A percentile compares a stretch with the other conserved stretches of the same genome.
phyloP scores from a whole-genome alignment of 2,888 invertebrate species.

The Agapostemon virescens region DNA sequence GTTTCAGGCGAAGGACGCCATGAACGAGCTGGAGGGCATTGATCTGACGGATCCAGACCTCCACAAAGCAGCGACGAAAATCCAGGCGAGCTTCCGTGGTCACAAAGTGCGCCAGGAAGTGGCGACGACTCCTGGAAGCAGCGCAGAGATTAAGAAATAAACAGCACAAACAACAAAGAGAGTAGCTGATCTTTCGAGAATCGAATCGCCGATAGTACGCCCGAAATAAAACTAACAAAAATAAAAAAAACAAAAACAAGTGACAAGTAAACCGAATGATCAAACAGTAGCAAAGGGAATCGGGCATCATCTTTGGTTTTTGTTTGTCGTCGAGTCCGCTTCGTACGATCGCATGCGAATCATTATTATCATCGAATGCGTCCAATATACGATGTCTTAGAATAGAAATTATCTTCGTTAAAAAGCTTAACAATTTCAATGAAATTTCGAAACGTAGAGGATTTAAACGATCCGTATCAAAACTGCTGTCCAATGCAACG shows the following conservation, averaged over 20 bases:
- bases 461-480: neutral
- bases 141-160: conserved; percentile 67
- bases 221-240: conserved; percentile 35
- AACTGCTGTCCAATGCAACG: neutral
- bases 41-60: conserved; percentile 93
- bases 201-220: conserved; percentile 46
- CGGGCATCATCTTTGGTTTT: conserved; percentile 41
- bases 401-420: neutral
- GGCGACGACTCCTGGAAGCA: conserved; percentile 35
- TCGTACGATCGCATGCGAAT: conserved; percentile 33
- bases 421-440: neutral
- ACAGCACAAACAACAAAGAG: conserved; percentile 3
- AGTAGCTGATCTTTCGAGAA: conserved; percentile 40
- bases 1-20: conserved; percentile 77
- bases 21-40: conserved; percentile 89
- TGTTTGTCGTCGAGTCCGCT: conserved; percentile 47
- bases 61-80: conserved; percentile 94
- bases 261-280: conserved; percentile 26
- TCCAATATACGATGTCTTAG: neutral
- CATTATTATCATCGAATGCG: neutral
- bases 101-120: conserved; percentile 92
- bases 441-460: neutral
- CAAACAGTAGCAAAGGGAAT: conserved; percentile 23
- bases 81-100: conserved; percentile 95
- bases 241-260: neutral